A percentile compares a stretch with the other conserved stretches of the same genome.
Conservation (phyloP, 2,797 vertebrate genomes). For the Acanthornis magna region DNA sequence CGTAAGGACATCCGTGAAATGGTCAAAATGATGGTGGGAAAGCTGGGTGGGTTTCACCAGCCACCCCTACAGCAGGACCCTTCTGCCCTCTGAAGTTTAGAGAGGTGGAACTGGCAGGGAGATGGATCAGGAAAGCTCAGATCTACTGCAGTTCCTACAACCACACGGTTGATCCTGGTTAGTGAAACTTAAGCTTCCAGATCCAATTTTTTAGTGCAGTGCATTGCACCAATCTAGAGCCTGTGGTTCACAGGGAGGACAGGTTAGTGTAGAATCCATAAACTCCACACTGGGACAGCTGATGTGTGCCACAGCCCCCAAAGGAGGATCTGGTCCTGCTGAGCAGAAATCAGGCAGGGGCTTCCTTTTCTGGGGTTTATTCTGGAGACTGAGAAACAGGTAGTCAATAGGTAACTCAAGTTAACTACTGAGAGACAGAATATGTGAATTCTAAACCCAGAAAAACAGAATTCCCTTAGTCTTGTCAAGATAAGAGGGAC, state of each 20-base stretch:
- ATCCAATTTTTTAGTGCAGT: accelerated
- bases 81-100: background rate
- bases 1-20: background rate
- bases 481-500: too few species aligned
- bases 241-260: accelerated
- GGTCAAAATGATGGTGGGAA: accelerated
- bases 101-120: background rate
- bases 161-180: accelerated
- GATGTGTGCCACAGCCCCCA: background rate
- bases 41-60: accelerated
- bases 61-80: accelerated
- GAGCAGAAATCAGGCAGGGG: background rate
- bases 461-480: too few species aligned
- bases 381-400: background rate
- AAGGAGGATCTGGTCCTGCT: background rate
- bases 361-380: background rate
- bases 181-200: background rate
- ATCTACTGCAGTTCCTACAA: accelerated
- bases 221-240: accelerated
- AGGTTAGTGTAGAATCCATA: accelerated
- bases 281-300: background rate
- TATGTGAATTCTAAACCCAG: too few species aligned
- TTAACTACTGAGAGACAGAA: too few species aligned
- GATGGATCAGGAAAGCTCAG: accelerated
- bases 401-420: too few species aligned